Evolutionary conservation across 2,113 vertebrate genomes (phyloP).

Genomic region (Mormoops blainvillei): DNA sequence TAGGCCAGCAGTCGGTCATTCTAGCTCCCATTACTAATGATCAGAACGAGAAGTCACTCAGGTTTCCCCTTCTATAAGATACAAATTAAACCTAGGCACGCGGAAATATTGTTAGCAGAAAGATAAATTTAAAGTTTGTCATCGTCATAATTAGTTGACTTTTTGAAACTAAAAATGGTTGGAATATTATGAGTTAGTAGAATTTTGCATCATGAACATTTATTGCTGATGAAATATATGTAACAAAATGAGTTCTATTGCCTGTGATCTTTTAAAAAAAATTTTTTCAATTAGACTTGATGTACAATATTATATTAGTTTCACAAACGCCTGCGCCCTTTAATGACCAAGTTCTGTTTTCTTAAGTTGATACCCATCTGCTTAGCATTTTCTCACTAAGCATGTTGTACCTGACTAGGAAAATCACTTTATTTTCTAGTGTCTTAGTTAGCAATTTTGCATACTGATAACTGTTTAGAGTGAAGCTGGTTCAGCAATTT

Average conservation of each 20-base stretch:
- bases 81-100: background rate
- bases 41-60: background rate
- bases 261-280: background rate
- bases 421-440: background rate
- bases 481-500: background rate
- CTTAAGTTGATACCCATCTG: background rate
- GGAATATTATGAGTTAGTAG: background rate
- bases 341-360: background rate
- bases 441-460: background rate
- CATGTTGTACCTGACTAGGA: background rate
- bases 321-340: background rate
- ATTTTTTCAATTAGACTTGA: background rate
- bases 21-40: background rate
- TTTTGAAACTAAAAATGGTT: constrained; percentile 3
- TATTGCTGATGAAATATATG: background rate
- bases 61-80: background rate
- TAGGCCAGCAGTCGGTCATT: background rate
- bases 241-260: background rate
- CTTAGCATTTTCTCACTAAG: background rate
- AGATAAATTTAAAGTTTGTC: background rate
- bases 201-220: background rate
- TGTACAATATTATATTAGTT: background rate
- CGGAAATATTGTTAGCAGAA: background rate
- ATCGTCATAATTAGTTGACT: background rate
- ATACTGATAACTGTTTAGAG: background rate